Conservation (phyloP, 2,888 invertebrate species). For the Furcula furcula region DNA sequence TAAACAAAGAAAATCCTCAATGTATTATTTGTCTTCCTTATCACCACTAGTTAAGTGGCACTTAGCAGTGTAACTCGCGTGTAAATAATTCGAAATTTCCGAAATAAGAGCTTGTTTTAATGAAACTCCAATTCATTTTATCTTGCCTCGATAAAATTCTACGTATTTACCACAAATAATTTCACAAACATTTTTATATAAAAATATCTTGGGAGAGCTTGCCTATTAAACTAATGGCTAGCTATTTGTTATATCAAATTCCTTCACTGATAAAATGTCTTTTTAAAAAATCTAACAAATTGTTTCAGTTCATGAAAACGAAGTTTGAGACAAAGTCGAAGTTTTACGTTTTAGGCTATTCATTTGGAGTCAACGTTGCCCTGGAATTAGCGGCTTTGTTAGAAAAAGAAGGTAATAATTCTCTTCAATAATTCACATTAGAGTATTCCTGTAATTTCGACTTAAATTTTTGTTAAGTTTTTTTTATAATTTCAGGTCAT, state of each 20-base stretch:
- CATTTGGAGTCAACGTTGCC: conserved; percentile 53
- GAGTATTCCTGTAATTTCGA: background rate
- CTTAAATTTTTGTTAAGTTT: background rate
- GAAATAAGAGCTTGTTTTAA: background rate
- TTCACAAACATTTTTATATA: background rate
- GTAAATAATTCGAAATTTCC: background rate
- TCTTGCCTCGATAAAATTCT: background rate
- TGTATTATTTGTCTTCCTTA: too few species aligned
- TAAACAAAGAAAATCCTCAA: too few species aligned
- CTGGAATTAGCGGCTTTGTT: conserved; percentile 50
- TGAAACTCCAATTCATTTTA: background rate
- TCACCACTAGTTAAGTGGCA: too few species aligned
- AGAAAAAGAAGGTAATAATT: conserved; percentile 51
- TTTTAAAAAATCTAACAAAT: conserved; percentile 13
- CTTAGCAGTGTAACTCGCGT: too few species aligned
- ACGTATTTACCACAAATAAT: background rate
- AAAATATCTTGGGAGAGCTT: conserved; percentile 17
- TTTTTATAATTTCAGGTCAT: too few species aligned
- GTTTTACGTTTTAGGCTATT: conserved; percentile 40
- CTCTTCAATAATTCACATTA: background rate
- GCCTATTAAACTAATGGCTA: conserved; percentile 18
- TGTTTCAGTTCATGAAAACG: conserved; percentile 35
- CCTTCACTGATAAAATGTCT: conserved; percentile 15
- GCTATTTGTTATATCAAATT: conserved; percentile 18
- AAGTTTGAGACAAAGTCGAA: conserved; percentile 29